Evolutionary conservation across 2,888 invertebrate genomes (phyloP), one percentile per base, ranked within the genome.

Genomic region (Sarcophaga rosellei): DNA sequence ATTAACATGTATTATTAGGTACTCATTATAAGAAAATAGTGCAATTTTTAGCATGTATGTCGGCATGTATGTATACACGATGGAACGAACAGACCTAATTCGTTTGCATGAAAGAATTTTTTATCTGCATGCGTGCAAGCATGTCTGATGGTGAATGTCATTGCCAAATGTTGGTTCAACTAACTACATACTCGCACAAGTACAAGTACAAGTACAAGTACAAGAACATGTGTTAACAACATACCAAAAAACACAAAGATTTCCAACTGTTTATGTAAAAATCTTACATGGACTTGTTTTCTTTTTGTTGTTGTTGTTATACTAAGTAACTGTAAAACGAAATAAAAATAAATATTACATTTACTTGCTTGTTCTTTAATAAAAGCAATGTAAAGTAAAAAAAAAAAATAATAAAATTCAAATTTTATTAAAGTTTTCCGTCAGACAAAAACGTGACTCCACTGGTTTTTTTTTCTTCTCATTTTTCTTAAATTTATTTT

Each of bases 71-170:
- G 8, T 10, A 35, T 35, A 10, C 35, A 35, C 1, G 35, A 35
- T 35, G 1, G 17, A 53, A 53, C 15, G 15, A 15, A 70, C 57
- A 57, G 23, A 53, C 59, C 20, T 45, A 61, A 61, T 63, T 63
- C 44, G n/a, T 15, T 65, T 76, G 61, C 75, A 69, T 70, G 63
- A 44, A 76, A 65, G 20, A 70, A 63, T 76, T 69, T 63, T 47
- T 15, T 20, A 69, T 21, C 57, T 35, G 35, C 61, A 17, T 21
- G 61, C 21, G 10, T 61, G n/a, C 61, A 21, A 10, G n/a, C 4
- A n/a, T 23, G 35, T 72, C 47, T 21, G 82, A 77, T 70, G 72
- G 76, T 82, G 77, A 82, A 82, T 82, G 82, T 77, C 82, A 82
- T 72, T 82, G 77, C 77, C 82, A 77, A 82, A 72, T 61, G 77